A percentile compares a stretch with the other conserved stretches of the same genome.
Conservation (phyloP, 1,140 invertebrate genomes). For the Cyclargus thomasi region DNA sequence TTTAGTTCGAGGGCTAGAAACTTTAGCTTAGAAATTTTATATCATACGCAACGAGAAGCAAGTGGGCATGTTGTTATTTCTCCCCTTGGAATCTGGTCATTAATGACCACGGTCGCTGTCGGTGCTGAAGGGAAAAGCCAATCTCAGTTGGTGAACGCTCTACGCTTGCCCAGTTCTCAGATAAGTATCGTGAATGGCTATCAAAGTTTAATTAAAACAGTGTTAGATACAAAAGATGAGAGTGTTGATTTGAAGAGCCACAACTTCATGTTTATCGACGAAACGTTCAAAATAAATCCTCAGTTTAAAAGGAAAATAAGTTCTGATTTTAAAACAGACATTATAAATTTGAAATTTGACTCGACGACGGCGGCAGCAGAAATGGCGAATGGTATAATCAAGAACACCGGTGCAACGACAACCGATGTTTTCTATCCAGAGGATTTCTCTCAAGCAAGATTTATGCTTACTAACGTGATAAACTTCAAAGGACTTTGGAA, state of each 20-base stretch:
- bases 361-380: conserved; percentile 32
- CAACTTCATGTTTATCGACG: conserved; percentile 46
- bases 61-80: conserved; percentile 45
- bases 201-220: conserved; percentile 31
- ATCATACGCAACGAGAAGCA: conserved; percentile 39
- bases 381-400: conserved; percentile 39
- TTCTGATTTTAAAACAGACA: conserved; percentile 31
- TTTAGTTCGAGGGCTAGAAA: conserved; percentile 46
- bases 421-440: conserved; percentile 43
- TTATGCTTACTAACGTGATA: conserved; percentile 85
- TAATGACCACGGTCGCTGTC: conserved; percentile 41
- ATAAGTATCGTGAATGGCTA: conserved; percentile 35
- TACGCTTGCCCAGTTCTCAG: conserved; percentile 37
- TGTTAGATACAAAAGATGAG: conserved; percentile 29
- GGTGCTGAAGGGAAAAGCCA: conserved; percentile 31
- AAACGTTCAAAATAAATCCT: conserved; percentile 32
- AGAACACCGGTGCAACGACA: conserved; percentile 28
- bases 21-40: conserved; percentile 47
- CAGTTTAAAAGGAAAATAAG: conserved; percentile 21
- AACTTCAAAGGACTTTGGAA: conserved; percentile 89
- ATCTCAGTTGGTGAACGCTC: conserved; percentile 32
- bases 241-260: conserved; percentile 37
- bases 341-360: conserved; percentile 39
- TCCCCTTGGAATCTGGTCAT: conserved; percentile 50
- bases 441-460: conserved; percentile 73